phyloP scores from a whole-genome alignment of 1,140 invertebrate genomes.

The Galendromus occidentalis region DNA sequence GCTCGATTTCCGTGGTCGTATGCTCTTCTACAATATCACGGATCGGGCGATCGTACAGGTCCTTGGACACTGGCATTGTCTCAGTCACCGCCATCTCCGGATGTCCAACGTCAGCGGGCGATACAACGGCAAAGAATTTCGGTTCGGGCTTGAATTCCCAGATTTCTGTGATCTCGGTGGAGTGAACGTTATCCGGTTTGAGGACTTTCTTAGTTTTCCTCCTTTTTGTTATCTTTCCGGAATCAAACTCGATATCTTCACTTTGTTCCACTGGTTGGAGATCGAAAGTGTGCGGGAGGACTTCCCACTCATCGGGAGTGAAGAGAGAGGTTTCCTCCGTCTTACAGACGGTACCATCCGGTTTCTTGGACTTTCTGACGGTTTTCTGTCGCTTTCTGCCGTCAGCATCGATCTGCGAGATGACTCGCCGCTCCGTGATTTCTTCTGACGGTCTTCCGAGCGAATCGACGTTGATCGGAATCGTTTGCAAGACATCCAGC shows the following conservation, averaged over 20 bases:
- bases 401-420: neutral
- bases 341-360: neutral
- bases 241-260: neutral
- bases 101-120: neutral
- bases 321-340: neutral
- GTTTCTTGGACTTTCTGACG: constrained; percentile 5
- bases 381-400: neutral
- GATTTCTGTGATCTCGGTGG: neutral
- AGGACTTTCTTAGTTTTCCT: neutral
- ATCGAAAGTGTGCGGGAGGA: neutral
- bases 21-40: neutral
- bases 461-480: neutral
- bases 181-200: neutral
- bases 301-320: neutral
- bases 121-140: neutral
- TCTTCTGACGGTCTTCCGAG: neutral
- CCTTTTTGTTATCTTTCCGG: neutral
- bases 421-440: neutral
- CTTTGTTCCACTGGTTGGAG: neutral
- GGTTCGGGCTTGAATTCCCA: neutral
- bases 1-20: neutral
- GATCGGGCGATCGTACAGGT: neutral
- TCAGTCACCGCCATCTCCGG: neutral
- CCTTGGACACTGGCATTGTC: neutral
- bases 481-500: neutral